Conservation (phyloP, 2,113 vertebrate genomes). For the Vireo altiloquus region DNA sequence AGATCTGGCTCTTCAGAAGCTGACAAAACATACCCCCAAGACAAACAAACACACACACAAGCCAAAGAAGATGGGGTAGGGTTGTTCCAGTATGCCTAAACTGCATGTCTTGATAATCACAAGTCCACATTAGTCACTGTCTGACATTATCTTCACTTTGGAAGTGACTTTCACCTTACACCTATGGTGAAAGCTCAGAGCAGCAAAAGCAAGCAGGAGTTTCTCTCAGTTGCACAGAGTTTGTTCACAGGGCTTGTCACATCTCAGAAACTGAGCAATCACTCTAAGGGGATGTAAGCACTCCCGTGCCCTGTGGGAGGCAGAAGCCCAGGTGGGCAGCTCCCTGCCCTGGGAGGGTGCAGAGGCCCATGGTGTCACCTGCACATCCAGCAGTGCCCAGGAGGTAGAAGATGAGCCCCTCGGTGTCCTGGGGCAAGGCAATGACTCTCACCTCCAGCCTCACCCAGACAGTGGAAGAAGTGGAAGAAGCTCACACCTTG, state of each 20-base stretch:
- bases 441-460: neutral
- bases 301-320: neutral
- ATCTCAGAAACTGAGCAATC: neutral
- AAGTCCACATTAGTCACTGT: neutral
- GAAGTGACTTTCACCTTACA: neutral
- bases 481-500: neutral
- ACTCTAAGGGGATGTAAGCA: neutral
- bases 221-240: neutral
- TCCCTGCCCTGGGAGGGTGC: neutral
- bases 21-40: neutral
- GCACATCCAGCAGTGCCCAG: neutral
- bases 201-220: neutral
- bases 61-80: neutral
- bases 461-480: neutral
- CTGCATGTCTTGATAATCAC: neutral
- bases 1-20: neutral
- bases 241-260: neutral
- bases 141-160: neutral
- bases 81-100: neutral
- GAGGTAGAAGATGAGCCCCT: neutral
- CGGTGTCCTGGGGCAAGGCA: neutral
- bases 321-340: neutral
- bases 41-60: neutral
- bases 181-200: neutral
- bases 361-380: neutral